Conservation (phyloP, 30 jellyfish, hydroid and myxozoan genomes). For the Hydractinia echinata region DNA sequence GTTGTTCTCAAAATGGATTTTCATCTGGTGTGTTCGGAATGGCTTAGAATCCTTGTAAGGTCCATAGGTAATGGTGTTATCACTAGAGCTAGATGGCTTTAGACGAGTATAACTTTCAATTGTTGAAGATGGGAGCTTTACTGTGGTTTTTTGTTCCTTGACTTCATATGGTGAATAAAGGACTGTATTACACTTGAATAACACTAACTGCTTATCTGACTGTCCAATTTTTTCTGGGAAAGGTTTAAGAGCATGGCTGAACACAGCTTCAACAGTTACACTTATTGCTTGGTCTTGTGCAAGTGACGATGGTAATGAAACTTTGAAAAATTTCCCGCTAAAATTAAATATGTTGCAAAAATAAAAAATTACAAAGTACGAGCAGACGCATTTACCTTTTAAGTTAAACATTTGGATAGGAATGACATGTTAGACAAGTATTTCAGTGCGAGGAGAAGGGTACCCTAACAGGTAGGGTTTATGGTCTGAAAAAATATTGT, state of each 20-base stretch:
- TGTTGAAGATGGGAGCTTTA: constrained; percentile 68
- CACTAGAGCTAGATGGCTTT: constrained; percentile 86
- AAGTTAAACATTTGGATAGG: no score
- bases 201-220: constrained; percentile 85
- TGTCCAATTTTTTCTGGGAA: constrained; percentile 85
- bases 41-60: constrained; percentile 81
- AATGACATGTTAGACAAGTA: no score
- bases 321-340: constrained; percentile 34
- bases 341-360: not conserved
- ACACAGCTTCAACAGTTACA: constrained; percentile 57
- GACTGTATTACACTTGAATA: constrained; percentile 66
- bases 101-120: constrained; percentile 68
- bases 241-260: constrained; percentile 55
- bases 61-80: constrained; percentile 73
- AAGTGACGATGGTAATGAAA: constrained; percentile 43
- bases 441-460: no score
- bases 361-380: no score
- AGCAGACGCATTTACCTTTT: no score
- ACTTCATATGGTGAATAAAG: constrained; percentile 63
- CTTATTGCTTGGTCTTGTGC: constrained; percentile 38
- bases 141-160: constrained; percentile 78
- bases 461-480: no score
- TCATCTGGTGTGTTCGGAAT: constrained; percentile 50
- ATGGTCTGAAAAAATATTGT: no score
- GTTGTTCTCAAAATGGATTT: constrained; percentile 80